Evolutionary conservation across 2,888 invertebrate species (phyloP), one percentile per base, ranked within the genome.

Genomic region (Vesta saturnalis): DNA sequence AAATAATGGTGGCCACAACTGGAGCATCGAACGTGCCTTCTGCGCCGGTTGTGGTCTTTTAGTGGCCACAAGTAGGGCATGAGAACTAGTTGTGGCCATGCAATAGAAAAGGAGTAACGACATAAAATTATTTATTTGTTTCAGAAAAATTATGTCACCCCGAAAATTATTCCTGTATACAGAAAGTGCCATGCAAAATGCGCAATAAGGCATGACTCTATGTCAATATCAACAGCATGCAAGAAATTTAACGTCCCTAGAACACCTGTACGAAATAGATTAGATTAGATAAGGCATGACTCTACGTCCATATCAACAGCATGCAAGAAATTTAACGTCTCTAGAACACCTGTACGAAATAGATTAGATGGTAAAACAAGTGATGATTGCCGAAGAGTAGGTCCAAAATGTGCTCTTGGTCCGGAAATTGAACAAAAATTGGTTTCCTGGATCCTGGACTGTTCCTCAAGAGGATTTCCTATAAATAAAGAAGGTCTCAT

Each of bases 1-100:
- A 43, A 43, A 43, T 43, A n/a, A n/a, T n/a, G n/a, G n/a, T n/a
- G 43, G 43, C 43, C 43, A 43, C 43, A 43, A 43, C 43, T 43
- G 10, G 43, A 12, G 10, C 12, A 43, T 43, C 10, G 5, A 43
- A 43, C 43, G 2, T 43, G 43, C 10, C 10, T 43, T 43, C 10
- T 43, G n/a, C n/a, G n/a, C 43, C 10, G 10, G 43, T 6, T 6
- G 10, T 43, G 43, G 43, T 43, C 43, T 2, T 12, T 43, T 43
- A 12, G 10, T 43, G 43, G 43, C 43, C 43, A 43, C 43, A 43
- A 43, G 10, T 43, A 43, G 43, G 2, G 10, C 43, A 43, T 6
- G 10, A 43, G 43, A 43, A 5, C 43, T 12, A 43, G 43, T n/a
- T 43, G 43, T 43, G 43, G 43, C 43, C 43, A 43, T 12, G 5